These are phyloP conservation scores for Meiosimyza decipiens DNA, from an alignment of 2,888 invertebrate genomes.

Conservation along the genomic window DNA sequence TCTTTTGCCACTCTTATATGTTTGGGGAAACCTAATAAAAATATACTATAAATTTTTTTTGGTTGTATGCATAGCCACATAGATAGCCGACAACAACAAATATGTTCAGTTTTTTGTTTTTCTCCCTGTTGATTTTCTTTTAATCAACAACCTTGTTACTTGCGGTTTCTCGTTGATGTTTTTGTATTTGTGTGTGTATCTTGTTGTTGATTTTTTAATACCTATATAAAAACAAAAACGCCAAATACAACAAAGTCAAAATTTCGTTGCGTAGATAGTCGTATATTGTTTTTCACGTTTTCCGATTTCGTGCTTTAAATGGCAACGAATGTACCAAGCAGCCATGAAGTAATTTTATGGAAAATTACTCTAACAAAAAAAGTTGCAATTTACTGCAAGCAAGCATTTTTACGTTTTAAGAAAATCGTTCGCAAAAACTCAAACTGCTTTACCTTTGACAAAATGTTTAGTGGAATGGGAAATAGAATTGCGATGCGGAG, in stretches of 20 bases:
- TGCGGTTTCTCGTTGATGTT: conserved; percentile 24
- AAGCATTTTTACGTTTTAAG: background rate
- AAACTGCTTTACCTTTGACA: too few relatives aligned
- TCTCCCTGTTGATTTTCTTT: conserved; percentile 9
- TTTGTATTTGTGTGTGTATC: background rate
- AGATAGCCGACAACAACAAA: background rate
- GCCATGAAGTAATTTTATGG: conserved; percentile 17
- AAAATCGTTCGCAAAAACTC: background rate
- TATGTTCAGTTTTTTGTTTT: background rate
- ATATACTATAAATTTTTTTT: too few relatives aligned
- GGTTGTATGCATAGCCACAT: too few relatives aligned
- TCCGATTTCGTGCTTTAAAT: conserved; percentile 18
- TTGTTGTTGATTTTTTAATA: conserved; percentile 6
- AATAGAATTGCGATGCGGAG: too few relatives aligned
- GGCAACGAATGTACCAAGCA: conserved; percentile 7
- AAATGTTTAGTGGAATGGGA: too few relatives aligned
- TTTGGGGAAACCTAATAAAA: too few relatives aligned
- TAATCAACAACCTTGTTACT: conserved; percentile 32
- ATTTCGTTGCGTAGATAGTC: conserved; percentile 23
- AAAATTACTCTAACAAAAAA: conserved; percentile 11
- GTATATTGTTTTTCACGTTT: conserved; percentile 19
- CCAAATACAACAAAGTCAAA: conserved; percentile 9
- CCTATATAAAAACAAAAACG: conserved; percentile 2
- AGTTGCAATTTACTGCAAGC: background rate
- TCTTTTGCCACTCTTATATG: too few relatives aligned